Evolutionary conservation across 2,888 invertebrate species (phyloP).

Genomic region (Mythimna pallens): DNA sequence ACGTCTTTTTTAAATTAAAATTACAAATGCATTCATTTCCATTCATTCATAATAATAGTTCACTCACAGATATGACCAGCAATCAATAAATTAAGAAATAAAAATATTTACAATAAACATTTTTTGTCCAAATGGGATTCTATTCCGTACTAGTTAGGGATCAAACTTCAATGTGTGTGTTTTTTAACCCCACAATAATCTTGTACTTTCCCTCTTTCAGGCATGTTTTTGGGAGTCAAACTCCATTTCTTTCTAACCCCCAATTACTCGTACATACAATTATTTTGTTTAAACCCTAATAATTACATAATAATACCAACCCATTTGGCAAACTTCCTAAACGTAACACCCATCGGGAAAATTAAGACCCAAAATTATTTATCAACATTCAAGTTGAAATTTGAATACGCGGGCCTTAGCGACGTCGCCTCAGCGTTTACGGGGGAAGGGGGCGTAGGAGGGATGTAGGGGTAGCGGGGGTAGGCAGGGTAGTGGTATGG

Average conservation of each 20-base stretch:
- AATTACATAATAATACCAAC: slow-evolving; percentile 26
- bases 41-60: slow-evolving; percentile 45
- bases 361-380: slow-evolving; percentile 75
- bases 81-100: slow-evolving; percentile 66
- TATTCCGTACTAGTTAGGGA: background rate
- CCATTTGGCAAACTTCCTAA: slow-evolving; percentile 31
- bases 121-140: slow-evolving; percentile 45
- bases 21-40: slow-evolving; percentile 48
- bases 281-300: background rate
- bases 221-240: background rate
- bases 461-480: slow-evolving; percentile 90
- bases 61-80: slow-evolving; percentile 52
- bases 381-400: slow-evolving; percentile 86
- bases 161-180: background rate
- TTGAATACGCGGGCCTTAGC: slow-evolving; percentile 88
- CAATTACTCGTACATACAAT: slow-evolving; percentile 11
- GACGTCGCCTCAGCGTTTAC: slow-evolving; percentile 82
- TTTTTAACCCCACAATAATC: background rate
- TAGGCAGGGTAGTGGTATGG: slow-evolving; percentile 91
- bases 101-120: slow-evolving; percentile 58
- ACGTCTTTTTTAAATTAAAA: slow-evolving; percentile 51
- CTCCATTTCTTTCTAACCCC: background rate
- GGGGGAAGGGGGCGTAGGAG: slow-evolving; percentile 87
- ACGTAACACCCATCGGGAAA: slow-evolving; percentile 28
- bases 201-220: background rate